Evolutionary conservation across 2,888 invertebrate genomes (phyloP).

Genomic region (Rhingia rostrata): DNA sequence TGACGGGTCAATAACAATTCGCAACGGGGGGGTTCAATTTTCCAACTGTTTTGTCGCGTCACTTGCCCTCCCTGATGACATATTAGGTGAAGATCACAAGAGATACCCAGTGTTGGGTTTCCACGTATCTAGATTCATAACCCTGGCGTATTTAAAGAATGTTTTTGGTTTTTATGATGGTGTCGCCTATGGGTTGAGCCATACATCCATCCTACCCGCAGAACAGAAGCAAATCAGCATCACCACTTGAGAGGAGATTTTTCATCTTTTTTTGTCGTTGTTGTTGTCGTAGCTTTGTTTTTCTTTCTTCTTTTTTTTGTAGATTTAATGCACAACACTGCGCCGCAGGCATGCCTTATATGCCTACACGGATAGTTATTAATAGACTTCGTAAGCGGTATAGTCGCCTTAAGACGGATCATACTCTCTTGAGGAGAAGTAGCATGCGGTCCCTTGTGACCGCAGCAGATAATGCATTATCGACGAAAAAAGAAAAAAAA

Average conservation of each 20-base stretch:
- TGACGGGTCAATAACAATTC: slow-evolving; percentile 62
- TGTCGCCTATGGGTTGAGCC: slow-evolving; percentile 13
- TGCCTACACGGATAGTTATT: background rate
- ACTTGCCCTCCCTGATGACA: slow-evolving; percentile 57
- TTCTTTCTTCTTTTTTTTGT: background rate
- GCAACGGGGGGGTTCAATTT: slow-evolving; percentile 49
- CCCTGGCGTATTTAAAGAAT: slow-evolving; percentile 20
- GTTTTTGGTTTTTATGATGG: slow-evolving; percentile 40
- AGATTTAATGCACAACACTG: slow-evolving; percentile 17
- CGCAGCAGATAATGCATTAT: slow-evolving; percentile 35
- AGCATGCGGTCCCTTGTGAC: slow-evolving; percentile 38
- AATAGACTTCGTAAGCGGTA: slow-evolving; percentile 46
- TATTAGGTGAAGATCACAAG: slow-evolving; percentile 47
- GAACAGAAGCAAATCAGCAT: slow-evolving; percentile 44
- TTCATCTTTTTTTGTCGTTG: background rate
- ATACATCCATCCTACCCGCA: slow-evolving; percentile 31
- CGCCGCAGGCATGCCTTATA: slow-evolving; percentile 40
- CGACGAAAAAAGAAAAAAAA: background rate
- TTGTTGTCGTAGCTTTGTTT: too few relatives aligned
- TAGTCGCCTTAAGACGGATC: slow-evolving; percentile 4
- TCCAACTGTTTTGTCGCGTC: slow-evolving; percentile 47
- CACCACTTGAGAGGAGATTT: slow-evolving; percentile 36
- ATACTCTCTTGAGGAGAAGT: slow-evolving; percentile 10
- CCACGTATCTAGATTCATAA: background rate
- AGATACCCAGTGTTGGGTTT: slow-evolving; percentile 46